phyloP scores from a whole-genome alignment of 1,140 invertebrate genomes.

The Hyles vespertilio region DNA sequence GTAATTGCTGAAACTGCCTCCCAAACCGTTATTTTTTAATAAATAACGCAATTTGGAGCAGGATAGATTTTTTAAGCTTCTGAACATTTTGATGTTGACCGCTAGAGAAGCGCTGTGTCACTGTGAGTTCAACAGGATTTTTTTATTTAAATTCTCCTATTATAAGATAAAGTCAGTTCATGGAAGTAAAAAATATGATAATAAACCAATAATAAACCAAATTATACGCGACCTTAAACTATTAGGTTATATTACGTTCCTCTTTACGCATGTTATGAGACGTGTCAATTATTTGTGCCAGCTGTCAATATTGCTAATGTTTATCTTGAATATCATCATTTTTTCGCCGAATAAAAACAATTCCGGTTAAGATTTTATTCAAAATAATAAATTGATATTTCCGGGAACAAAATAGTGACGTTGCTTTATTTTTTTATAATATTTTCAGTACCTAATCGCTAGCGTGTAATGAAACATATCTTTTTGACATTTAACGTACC shows the following conservation, averaged over 20 bases:
- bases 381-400: too few relatives aligned
- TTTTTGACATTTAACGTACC: too few relatives aligned
- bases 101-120: slow-evolving; percentile 9
- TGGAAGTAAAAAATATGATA: neutral
- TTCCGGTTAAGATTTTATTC: too few relatives aligned
- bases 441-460: too few relatives aligned
- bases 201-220: too few relatives aligned
- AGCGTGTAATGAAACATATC: too few relatives aligned
- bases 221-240: too few relatives aligned
- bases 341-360: too few relatives aligned
- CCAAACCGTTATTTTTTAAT: slow-evolving; percentile 39
- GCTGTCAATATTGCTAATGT: too few relatives aligned
- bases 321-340: too few relatives aligned
- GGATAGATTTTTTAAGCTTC: slow-evolving; percentile 46
- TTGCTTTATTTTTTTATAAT: too few relatives aligned
- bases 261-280: neutral
- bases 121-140: slow-evolving; percentile 9
- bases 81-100: slow-evolving; percentile 38
- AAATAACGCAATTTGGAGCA: slow-evolving; percentile 32
- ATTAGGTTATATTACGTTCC: neutral
- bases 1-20: slow-evolving; percentile 46
- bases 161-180: neutral
- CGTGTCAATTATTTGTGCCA: neutral
- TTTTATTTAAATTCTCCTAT: slow-evolving; percentile 5
- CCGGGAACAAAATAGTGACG: too few relatives aligned